These are phyloP conservation scores for Proterorhinus semilunaris DNA, from an alignment of 2,113 vertebrate species.

Conservation along the genomic window DNA sequence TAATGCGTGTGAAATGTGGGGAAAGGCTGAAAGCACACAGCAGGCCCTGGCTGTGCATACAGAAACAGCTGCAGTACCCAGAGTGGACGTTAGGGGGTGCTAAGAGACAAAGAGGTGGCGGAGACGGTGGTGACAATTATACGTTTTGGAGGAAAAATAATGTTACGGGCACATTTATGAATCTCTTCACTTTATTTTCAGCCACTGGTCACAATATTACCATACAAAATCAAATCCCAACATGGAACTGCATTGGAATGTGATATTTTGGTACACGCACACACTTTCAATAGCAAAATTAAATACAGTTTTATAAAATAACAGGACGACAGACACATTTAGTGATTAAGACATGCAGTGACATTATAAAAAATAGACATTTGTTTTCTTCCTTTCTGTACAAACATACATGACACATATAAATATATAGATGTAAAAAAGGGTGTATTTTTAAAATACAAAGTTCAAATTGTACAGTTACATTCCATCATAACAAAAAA, in stretches of 20 bases:
- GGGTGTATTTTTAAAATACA: constrained; percentile 98
- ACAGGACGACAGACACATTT: constrained; percentile 45
- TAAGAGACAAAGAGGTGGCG: constrained; percentile 61
- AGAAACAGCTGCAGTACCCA: constrained; percentile 50
- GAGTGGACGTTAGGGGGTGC: constrained; percentile 63
- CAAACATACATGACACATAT: constrained; percentile 90
- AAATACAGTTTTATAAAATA: constrained; percentile 73
- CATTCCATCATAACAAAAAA: constrained; percentile 90
- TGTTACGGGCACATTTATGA: constrained; percentile 33
- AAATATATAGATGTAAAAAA: constrained; percentile 98
- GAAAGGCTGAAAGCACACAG: constrained; percentile 4
- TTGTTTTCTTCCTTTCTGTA: constrained; percentile 82
- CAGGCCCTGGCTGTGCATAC: neutral
- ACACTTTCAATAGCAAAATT: constrained; percentile 66
- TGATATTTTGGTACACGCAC: constrained; percentile 46
- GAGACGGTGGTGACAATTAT: neutral
- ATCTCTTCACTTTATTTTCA: constrained; percentile 67
- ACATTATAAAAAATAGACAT: constrained; percentile 99
- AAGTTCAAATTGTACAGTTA: constrained; percentile 93
- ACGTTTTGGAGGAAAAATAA: neutral
- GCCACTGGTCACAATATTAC: constrained; percentile 66
- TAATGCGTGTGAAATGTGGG: constrained; percentile 24
- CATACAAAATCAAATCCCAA: constrained; percentile 67
- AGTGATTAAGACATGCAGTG: constrained; percentile 80
- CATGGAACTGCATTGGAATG: constrained; percentile 63